Evolutionary conservation across 2,888 invertebrate species (phyloP), one percentile per base, ranked within the genome.

Genomic region (Sesamia inferens): DNA sequence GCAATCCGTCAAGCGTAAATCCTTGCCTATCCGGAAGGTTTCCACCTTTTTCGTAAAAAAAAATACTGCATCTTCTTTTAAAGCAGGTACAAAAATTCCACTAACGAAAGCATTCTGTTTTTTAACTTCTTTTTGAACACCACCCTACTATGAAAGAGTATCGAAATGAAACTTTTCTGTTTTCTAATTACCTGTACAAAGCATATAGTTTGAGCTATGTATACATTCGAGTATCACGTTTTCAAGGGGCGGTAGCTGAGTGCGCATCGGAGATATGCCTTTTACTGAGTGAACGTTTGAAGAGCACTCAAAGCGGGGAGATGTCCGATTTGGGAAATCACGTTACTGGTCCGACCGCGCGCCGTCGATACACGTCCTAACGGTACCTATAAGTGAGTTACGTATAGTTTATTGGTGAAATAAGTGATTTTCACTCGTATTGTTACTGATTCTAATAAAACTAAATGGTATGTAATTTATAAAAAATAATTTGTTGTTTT

Each of bases 301-400:
- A 95, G 93, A 93, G 94, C 94, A 94, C 95, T 95, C 92, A 91
- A 90, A 90, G 89, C 81, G 86, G 90, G 91, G 92, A 91, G 93
- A 91, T 90, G 92, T 89, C 93, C 93, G 93, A 94, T 96, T 95
- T 94, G 90, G 93, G 92, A 95, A 96, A 96, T 94, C 93, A 93
- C 89, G 94, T 96, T 95, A 95, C 89, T 83, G 87, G 71, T 69
- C 76, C 73, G 65, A 76, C 85, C 82, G 76, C 86, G 78, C 78
- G 79, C 73, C 75, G 82, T 84, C 86, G 82, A 85, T 84, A 86
- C 79, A 83, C 70, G 64, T 51, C 78, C 81, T 57, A 63, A 31
- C 44, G 57, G 51, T 77, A 57, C 19, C 24, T 63, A 51, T 68
- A 82, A 66, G 31, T 63, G 11, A 39, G 31, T 76, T 81, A 78